Conservation (phyloP, 2,888 invertebrate genomes). For the Chalcosyrphus nemorum region DNA sequence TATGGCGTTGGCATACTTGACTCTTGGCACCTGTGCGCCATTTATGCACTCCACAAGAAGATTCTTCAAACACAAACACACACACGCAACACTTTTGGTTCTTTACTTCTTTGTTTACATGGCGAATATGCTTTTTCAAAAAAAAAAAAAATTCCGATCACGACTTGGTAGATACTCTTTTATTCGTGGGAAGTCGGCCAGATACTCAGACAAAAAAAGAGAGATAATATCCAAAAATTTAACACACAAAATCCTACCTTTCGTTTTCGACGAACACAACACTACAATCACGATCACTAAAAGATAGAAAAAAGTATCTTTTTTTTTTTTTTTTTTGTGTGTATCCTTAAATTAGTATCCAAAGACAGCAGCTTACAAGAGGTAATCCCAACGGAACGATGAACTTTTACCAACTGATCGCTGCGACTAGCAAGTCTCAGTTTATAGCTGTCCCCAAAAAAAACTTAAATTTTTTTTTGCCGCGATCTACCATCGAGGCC, state of each 20-base stretch:
- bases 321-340: too few species aligned
- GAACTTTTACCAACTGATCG: slow-evolving; percentile 82
- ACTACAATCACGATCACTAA: too few species aligned
- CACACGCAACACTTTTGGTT: background rate
- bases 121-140: slow-evolving; percentile 27
- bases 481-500: slow-evolving; percentile 44
- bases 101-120: slow-evolving; percentile 25
- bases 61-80: slow-evolving; percentile 40
- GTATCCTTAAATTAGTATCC: slow-evolving; percentile 51
- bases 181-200: slow-evolving; percentile 14
- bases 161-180: slow-evolving; percentile 16
- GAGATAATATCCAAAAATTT: slow-evolving; percentile 2
- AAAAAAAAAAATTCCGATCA: slow-evolving; percentile 58
- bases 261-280: slow-evolving; percentile 40
- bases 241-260: slow-evolving; percentile 66
- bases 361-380: slow-evolving; percentile 2
- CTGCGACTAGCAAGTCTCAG: slow-evolving; percentile 80
- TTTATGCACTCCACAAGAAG: slow-evolving; percentile 38
- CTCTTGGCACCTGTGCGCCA: slow-evolving; percentile 44
- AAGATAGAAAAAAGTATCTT: background rate
- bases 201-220: background rate
- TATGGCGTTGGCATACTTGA: slow-evolving; percentile 65
- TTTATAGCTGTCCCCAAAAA: slow-evolving; percentile 82
- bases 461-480: too few species aligned
- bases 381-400: slow-evolving; percentile 80